Percentiles rank a stretch among this genome's conserved stretches.
phyloP scores from a whole-genome alignment of 1,140 invertebrate species.

The Probaryconus sp. region DNA sequence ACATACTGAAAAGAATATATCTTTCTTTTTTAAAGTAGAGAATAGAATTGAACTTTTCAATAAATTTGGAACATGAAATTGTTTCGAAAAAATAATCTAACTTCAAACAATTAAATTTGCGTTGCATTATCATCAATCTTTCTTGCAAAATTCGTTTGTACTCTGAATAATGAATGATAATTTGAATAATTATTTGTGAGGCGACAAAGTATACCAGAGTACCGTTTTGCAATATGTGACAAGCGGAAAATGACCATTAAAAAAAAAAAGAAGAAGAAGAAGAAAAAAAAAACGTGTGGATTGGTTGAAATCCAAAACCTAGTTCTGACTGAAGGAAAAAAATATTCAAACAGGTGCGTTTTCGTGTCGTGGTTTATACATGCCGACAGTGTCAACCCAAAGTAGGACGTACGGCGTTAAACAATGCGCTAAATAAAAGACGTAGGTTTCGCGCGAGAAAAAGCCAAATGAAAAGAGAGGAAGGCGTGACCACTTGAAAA shows the following conservation, averaged over 20 bases:
- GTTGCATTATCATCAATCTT: no score
- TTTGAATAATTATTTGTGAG: no score
- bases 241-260: constrained; percentile 45
- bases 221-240: constrained; percentile 67
- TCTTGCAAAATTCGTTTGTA: no score
- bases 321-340: constrained; percentile 39
- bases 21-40: background rate
- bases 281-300: constrained; percentile 37
- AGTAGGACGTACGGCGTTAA: constrained; percentile 35
- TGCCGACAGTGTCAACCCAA: constrained; percentile 1
- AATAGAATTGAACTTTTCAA: no score
- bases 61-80: no score
- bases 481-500: constrained; percentile 67
- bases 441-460: constrained; percentile 18
- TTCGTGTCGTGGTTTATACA: constrained; percentile 17
- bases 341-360: constrained; percentile 30
- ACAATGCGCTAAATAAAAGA: constrained; percentile 37
- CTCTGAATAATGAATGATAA: no score
- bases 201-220: constrained; percentile 33
- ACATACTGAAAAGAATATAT: no score
- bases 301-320: constrained; percentile 68
- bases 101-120: no score
- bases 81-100: no score
- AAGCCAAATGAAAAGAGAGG: constrained; percentile 18
- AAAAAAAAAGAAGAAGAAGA: no score